phyloP scores from a whole-genome alignment of 2,113 vertebrate genomes.

The Syngnathus typhle region DNA sequence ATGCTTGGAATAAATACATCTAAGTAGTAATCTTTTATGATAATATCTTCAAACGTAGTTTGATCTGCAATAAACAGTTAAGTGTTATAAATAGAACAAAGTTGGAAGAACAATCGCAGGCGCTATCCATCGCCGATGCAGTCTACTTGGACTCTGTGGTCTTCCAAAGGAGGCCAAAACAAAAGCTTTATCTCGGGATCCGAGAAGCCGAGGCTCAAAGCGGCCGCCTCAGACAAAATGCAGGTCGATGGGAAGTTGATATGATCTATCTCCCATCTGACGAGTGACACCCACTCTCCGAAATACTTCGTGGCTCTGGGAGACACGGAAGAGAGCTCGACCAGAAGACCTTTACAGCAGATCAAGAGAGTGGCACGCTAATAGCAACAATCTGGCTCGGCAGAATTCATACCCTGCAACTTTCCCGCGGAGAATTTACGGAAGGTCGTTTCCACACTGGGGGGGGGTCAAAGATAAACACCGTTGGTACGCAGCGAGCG shows the following conservation, averaged over 20 bases:
- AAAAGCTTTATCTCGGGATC: constrained; percentile 46
- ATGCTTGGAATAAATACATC: too few relatives aligned
- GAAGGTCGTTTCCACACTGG: constrained; percentile 32
- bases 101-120: neutral
- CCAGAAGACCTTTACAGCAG: constrained; percentile 14
- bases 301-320: constrained; percentile 18
- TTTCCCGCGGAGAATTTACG: constrained; percentile 34
- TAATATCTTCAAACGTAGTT: too few relatives aligned
- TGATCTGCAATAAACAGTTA: neutral
- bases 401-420: constrained; percentile 39
- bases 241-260: constrained; percentile 28
- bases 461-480: constrained; percentile 36
- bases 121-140: neutral
- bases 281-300: constrained; percentile 36
- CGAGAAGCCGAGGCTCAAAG: constrained; percentile 20
- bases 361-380: constrained; percentile 31
- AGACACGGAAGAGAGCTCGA: constrained; percentile 6
- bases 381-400: constrained; percentile 23
- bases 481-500: constrained; percentile 14
- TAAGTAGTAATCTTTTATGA: too few relatives aligned
- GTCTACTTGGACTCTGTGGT: constrained; percentile 15
- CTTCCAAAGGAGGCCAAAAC: constrained; percentile 31
- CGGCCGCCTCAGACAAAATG: constrained; percentile 41
- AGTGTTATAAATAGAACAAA: neutral
- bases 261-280: constrained; percentile 30